These are phyloP conservation scores for Ailurus styani DNA, from an alignment of 2,113 vertebrate species.

Conservation along the genomic window DNA sequence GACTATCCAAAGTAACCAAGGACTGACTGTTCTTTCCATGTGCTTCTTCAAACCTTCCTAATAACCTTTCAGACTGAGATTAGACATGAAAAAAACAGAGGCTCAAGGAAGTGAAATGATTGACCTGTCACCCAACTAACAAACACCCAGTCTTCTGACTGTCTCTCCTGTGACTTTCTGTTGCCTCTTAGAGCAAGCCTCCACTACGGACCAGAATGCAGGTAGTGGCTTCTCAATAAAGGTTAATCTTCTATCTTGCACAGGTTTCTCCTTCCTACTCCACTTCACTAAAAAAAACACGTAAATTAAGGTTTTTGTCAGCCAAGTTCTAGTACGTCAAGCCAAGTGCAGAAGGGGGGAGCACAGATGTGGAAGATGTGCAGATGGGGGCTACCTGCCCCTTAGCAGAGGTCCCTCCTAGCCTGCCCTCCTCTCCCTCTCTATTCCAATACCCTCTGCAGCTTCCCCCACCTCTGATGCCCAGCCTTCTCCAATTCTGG, in stretches of 20 bases:
- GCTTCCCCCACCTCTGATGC: rapidly evolving
- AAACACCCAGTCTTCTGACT: not conserved
- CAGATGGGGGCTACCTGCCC: not conserved
- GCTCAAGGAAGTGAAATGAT: not conserved
- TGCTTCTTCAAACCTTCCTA: not conserved
- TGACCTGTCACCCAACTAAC: not conserved
- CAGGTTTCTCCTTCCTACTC: not conserved
- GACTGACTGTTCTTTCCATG: not conserved
- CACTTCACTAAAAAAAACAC: not conserved
- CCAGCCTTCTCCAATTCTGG: not conserved
- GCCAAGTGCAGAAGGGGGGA: not conserved
- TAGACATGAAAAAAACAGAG: not conserved
- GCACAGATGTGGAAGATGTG: not conserved
- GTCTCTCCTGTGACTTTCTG: not conserved
- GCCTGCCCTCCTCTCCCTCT: too few relatives aligned
- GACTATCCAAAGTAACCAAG: not conserved
- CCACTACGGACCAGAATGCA: not conserved
- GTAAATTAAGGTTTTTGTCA: not conserved
- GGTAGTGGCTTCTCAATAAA: not conserved
- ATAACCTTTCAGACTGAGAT: not conserved
- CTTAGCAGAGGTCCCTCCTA: not conserved
- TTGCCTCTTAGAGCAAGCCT: not conserved
- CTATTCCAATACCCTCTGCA: rapidly evolving
- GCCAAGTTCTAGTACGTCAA: not conserved
- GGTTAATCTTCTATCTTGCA: not conserved